These are phyloP conservation scores for Epirrhoe tristata DNA, from an alignment of 2,888 invertebrate genomes.

Conservation along the genomic window DNA sequence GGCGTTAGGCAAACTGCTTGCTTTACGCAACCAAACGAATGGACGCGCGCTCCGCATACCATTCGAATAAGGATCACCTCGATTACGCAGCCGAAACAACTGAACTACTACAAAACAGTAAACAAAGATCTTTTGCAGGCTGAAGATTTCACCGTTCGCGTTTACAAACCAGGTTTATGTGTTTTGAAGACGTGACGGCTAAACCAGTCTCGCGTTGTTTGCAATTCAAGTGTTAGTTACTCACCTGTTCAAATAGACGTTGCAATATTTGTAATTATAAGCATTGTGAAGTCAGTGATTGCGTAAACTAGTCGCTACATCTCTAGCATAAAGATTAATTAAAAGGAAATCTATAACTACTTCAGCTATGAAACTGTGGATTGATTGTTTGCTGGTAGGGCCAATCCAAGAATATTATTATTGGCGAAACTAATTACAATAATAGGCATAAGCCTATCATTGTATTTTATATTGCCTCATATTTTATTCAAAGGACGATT, in stretches of 20 bases:
- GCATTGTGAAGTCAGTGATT: slow-evolving; percentile 24
- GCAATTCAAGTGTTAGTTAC: slow-evolving; percentile 32
- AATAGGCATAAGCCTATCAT: too few relatives aligned
- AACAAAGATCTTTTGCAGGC: slow-evolving; percentile 64
- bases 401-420: neutral
- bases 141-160: slow-evolving; percentile 59
- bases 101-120: slow-evolving; percentile 68
- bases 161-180: slow-evolving; percentile 49
- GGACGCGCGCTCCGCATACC: slow-evolving; percentile 72
- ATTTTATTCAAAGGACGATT: slow-evolving; percentile 60
- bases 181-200: slow-evolving; percentile 48
- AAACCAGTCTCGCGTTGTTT: slow-evolving; percentile 39
- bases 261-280: slow-evolving; percentile 26
- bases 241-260: slow-evolving; percentile 66
- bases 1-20: slow-evolving; percentile 67
- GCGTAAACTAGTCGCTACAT: slow-evolving; percentile 26
- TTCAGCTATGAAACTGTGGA: neutral
- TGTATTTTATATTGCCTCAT: slow-evolving; percentile 47
- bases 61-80: slow-evolving; percentile 79
- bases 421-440: slow-evolving; percentile 16
- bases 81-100: slow-evolving; percentile 72
- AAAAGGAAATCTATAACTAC: neutral
- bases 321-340: neutral
- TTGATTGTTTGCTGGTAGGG: neutral
- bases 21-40: slow-evolving; percentile 67